These are phyloP conservation scores for Sycophila texana DNA, from an alignment of 2,888 invertebrate genomes.

Conservation along the genomic window DNA sequence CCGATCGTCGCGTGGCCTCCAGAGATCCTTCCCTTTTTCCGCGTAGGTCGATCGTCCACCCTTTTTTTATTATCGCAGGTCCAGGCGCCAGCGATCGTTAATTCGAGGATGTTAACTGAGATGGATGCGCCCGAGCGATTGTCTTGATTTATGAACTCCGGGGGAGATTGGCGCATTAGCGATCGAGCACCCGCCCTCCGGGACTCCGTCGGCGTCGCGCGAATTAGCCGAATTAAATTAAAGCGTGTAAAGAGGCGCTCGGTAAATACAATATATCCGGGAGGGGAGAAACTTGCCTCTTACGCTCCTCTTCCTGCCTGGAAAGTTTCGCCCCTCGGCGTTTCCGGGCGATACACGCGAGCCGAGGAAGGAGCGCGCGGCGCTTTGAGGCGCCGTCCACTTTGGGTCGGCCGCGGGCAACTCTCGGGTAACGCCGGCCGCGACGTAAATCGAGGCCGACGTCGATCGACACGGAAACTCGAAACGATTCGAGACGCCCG, in stretches of 20 bases:
- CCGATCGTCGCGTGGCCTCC: no score
- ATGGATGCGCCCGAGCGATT: background rate
- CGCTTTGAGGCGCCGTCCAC: background rate
- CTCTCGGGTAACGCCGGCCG: constrained; percentile 42
- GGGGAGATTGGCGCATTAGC: no score
- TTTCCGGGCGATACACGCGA: background rate
- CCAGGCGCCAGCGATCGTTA: no score
- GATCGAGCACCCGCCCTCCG: no score
- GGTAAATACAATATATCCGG: background rate
- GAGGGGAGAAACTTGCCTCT: background rate
- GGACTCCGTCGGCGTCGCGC: no score
- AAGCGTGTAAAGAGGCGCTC: no score
- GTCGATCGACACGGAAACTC: constrained; percentile 50
- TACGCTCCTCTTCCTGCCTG: background rate
- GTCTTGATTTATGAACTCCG: no score
- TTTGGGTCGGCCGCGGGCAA: constrained; percentile 26
- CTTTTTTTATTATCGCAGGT: background rate
- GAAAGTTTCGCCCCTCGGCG: no score
- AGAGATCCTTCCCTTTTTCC: no score
- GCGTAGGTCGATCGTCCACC: no score
- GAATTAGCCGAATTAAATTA: no score
- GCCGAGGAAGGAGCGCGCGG: background rate
- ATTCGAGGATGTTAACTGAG: no score
- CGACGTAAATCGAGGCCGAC: constrained; percentile 51
- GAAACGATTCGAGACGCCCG: constrained; percentile 51